Evolutionary conservation across 2,797 vertebrate genomes (phyloP).

Genomic region (Artibeus lituratus): DNA sequence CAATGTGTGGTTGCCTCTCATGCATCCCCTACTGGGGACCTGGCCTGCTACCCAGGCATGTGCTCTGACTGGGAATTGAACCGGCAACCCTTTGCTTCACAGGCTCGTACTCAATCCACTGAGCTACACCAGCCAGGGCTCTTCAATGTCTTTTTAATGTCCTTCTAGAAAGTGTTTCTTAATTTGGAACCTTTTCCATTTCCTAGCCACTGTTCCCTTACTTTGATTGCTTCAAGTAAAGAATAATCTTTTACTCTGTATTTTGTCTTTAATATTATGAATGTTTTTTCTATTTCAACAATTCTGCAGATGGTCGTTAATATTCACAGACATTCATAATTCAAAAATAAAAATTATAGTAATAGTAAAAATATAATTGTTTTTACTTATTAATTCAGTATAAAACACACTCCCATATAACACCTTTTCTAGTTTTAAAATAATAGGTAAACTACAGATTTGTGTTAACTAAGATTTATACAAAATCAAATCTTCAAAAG

Average conservation of each 20-base stretch:
- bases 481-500: not conserved
- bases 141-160: not conserved
- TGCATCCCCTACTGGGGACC: too few relatives aligned
- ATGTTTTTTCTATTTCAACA: not conserved
- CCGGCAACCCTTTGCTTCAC: too few relatives aligned
- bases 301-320: not conserved
- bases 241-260: not conserved
- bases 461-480: not conserved
- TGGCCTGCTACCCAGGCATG: too few relatives aligned
- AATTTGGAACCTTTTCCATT: not conserved
- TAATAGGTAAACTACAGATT: not conserved
- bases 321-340: not conserved
- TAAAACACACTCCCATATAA: not conserved
- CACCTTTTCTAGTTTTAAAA: not conserved
- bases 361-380: not conserved
- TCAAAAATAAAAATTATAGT: not conserved
- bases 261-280: not conserved
- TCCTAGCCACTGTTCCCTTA: not conserved
- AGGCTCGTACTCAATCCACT: too few relatives aligned
- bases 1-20: too few relatives aligned
- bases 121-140: too few relatives aligned
- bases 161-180: not conserved
- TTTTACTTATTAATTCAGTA: not conserved
- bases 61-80: too few relatives aligned
- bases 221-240: conserved; percentile 3